These are phyloP conservation scores for Cacoxenus indagator DNA, from an alignment of 2,888 invertebrate genomes.

Conservation along the genomic window DNA sequence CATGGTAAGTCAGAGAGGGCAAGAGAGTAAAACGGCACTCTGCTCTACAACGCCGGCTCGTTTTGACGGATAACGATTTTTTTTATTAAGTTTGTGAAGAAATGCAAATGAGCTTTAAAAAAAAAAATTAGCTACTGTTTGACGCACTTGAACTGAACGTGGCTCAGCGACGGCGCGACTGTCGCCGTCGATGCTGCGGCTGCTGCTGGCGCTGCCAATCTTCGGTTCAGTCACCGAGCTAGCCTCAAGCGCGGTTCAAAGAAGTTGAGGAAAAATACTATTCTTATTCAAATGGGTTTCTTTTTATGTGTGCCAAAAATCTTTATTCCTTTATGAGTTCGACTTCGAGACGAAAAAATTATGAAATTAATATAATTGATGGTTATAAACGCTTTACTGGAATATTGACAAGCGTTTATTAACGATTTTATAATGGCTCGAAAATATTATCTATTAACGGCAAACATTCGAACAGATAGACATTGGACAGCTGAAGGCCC, in stretches of 20 bases:
- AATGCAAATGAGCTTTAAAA: constrained; percentile 58
- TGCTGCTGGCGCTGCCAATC: not conserved
- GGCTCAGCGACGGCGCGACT: not conserved
- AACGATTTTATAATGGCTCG: constrained; percentile 58
- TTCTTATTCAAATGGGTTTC: constrained; percentile 9
- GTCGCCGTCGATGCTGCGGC: not conserved
- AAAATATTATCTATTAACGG: constrained; percentile 21
- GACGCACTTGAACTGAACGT: constrained; percentile 48
- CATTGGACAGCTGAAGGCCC: not conserved
- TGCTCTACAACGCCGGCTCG: too few species aligned
- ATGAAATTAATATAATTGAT: constrained; percentile 62
- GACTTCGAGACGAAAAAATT: not conserved
- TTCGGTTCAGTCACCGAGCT: not conserved
- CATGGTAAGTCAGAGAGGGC: too few species aligned
- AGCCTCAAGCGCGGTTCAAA: not conserved
- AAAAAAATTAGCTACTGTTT: constrained; percentile 58
- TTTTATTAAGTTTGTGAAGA: constrained; percentile 17
- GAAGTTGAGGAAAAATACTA: not conserved
- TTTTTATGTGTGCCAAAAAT: not conserved
- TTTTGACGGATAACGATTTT: not conserved
- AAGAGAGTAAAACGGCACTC: too few species aligned
- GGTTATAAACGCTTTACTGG: constrained; percentile 55
- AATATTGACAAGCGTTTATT: constrained; percentile 65
- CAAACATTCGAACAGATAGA: not conserved
- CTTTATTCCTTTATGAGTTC: not conserved